Percentiles rank a stretch among this genome's conserved stretches.
These are phyloP conservation scores for Oncopeltus fasciatus DNA, from an alignment of 1,140 invertebrate species.

Conservation along the genomic window DNA sequence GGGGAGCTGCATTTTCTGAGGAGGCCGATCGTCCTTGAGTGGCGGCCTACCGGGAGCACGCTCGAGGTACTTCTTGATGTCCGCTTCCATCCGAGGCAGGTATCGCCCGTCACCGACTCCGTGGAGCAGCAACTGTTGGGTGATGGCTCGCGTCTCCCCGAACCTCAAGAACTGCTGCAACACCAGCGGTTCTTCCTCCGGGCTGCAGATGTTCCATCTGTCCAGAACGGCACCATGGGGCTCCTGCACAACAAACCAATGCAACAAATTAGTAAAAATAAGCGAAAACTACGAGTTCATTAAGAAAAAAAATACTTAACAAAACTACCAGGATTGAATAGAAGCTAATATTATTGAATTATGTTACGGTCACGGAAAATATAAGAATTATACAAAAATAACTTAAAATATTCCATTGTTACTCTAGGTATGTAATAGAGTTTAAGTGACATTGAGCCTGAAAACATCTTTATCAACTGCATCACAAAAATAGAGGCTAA, in stretches of 20 bases:
- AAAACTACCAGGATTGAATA: no score
- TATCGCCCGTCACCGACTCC: constrained; percentile 23
- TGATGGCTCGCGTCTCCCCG: constrained; percentile 66
- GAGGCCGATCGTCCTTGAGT: constrained; percentile 13
- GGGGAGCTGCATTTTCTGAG: neutral
- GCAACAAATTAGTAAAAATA: neutral
- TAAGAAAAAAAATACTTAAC: no score
- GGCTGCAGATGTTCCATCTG: constrained; percentile 65
- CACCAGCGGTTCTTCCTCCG: constrained; percentile 72
- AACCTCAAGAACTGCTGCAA: constrained; percentile 76
- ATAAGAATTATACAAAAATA: no score
- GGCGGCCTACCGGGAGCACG: constrained; percentile 23
- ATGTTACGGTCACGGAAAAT: no score
- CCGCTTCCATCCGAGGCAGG: constrained; percentile 33
- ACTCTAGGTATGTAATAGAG: no score
- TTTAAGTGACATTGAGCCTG: no score
- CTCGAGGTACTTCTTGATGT: constrained; percentile 43
- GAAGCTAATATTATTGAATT: no score
- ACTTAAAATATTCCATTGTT: no score
- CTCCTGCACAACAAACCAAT: constrained; percentile 36
- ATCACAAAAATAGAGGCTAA: no score
- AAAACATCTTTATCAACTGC: no score
- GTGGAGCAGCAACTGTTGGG: constrained; percentile 55
- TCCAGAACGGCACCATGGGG: constrained; percentile 55
- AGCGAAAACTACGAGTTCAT: no score